These are phyloP conservation scores for Antechinus flavipes DNA, from an alignment of 2,113 vertebrate genomes.

Conservation along the genomic window DNA sequence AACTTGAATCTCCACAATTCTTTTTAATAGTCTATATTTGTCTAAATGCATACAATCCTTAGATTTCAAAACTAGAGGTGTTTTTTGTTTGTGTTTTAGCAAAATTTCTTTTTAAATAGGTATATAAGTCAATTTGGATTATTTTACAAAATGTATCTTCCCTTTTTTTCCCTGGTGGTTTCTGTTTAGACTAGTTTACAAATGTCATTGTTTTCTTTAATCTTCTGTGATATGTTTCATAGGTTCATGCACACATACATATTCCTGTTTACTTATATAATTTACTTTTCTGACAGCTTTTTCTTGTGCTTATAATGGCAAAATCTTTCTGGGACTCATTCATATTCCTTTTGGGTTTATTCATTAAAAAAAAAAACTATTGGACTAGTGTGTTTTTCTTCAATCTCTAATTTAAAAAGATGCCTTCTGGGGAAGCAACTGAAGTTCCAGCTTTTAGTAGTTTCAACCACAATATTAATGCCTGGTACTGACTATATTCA, in stretches of 20 bases:
- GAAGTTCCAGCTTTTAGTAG: background rate
- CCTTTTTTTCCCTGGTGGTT: background rate
- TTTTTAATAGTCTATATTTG: background rate
- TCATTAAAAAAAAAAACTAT: conserved; percentile 23
- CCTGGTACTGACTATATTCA: background rate
- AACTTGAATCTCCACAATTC: background rate
- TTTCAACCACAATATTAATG: background rate
- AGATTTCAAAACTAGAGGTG: background rate
- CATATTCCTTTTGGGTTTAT: background rate
- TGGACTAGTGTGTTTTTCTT: background rate
- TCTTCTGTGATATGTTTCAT: background rate
- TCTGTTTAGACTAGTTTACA: background rate
- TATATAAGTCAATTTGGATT: background rate
- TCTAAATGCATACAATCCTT: background rate
- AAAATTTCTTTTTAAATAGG: background rate
- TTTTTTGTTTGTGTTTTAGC: background rate
- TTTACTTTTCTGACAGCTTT: conserved; percentile 3
- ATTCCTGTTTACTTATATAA: background rate
- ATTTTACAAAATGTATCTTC: background rate
- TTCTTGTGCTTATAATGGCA: background rate
- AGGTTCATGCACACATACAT: background rate
- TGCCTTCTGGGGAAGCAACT: background rate
- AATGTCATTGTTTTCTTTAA: conserved; percentile 8
- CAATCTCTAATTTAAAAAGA: conserved; percentile 9
- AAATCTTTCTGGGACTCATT: conserved; percentile 23